Percentiles rank a stretch among this genome's conserved stretches.
Evolutionary conservation across 2,888 invertebrate species (phyloP).

Genomic region (Thyatira batis): DNA sequence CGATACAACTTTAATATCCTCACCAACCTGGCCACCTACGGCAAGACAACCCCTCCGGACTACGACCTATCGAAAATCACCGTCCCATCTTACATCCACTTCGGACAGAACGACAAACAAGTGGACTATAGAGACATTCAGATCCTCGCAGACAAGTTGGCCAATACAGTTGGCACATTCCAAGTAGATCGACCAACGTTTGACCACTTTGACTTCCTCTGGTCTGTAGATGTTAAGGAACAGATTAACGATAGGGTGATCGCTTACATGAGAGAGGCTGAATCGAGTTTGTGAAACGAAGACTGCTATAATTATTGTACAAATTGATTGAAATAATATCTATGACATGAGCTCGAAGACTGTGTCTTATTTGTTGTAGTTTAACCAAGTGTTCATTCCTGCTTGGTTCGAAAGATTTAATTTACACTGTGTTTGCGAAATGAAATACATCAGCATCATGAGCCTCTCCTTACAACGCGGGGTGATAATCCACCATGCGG

Average conservation of each 20-base stretch:
- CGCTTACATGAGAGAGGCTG: constrained; percentile 36
- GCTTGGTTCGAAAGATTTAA: too few relatives aligned
- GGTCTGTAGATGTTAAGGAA: constrained; percentile 38
- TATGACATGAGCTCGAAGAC: background rate
- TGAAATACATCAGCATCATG: too few relatives aligned
- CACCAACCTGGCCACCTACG: constrained; percentile 43
- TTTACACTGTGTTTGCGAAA: too few relatives aligned
- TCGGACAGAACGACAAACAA: constrained; percentile 35
- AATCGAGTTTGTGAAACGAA: constrained; percentile 9
- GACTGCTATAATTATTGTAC: background rate
- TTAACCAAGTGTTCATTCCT: too few relatives aligned
- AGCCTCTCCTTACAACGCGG: too few relatives aligned
- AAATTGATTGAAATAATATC: background rate
- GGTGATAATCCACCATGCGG: too few relatives aligned
- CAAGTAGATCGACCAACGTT: constrained; percentile 33
- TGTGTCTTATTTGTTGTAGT: background rate
- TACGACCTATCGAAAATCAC: constrained; percentile 44
- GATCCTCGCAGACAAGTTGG: constrained; percentile 28
- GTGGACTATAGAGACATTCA: constrained; percentile 40
- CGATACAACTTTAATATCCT: constrained; percentile 41
- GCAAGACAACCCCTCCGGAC: constrained; percentile 38
- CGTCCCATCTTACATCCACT: constrained; percentile 44
- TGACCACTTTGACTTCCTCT: constrained; percentile 52
- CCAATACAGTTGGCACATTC: constrained; percentile 29
- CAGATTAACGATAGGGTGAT: constrained; percentile 38